Base-by-base conservation (phyloP, 64 coral and sea anemone genomes). In the Hydrozoanthus tunicans region DNA sequence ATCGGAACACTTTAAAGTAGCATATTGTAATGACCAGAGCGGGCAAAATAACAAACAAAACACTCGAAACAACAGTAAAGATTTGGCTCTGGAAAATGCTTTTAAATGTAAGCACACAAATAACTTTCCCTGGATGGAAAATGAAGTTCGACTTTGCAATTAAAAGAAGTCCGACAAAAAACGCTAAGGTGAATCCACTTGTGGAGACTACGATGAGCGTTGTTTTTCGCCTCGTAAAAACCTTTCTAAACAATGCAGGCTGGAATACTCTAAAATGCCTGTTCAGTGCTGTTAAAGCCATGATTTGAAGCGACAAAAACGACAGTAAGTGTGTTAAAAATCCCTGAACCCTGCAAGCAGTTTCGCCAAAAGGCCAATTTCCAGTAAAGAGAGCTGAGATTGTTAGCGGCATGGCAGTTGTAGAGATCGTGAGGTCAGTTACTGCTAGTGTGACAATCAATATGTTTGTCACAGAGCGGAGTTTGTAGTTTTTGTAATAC, bases 221-320 rank as follows among this genome's bases (percentile, higher is more conserved):
- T 4, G 95, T 97, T 26, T 81, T 61, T 4, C 83, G 67, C 56
- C 77, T 83, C 3, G 80, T 97, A 43, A 97, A 97, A 75, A 92
- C 54, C 12, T 89, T 92, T 72, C 78, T 91, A 73, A 91, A 97
- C 80, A 77, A 64, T 43, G 56, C 7, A 32, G 90, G 90, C 20
- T 80, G 89, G 43, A 92, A 77, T 0, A 97, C 91, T 55, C 91
- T 91, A 66, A 86, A 81, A 71, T 97, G 94, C 24, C 95, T 90
- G 63, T 97, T 97, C 9, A 97, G 8, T 3, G 95, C 95, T 6
- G 95, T 97, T 15, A 97, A 59, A 15, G 92, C 95, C 95, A 97
- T 97, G 4, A 94, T 73, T 68, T 94, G 83, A 11, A 97, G 92
- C 9, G 95, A 97, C 10, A 97, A n/a, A 63, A 97, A 97, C 9